Evolutionary conservation across 2,888 invertebrate genomes (phyloP), one percentile per base, ranked within the genome.

Genomic region (Cheilosia vernalis): DNA sequence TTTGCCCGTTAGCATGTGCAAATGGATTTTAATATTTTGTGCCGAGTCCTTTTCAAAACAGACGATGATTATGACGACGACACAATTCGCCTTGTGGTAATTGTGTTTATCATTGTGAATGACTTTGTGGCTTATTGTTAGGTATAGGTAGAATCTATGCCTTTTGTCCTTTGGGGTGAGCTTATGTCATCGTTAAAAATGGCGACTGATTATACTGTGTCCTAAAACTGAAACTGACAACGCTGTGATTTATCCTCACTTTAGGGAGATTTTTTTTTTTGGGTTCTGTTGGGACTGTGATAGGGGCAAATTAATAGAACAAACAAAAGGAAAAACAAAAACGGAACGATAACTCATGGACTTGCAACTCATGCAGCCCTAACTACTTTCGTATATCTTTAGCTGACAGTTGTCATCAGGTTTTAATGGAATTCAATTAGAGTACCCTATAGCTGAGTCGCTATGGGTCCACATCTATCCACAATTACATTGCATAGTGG

Each of bases 361-460:
- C 40, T 64, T 76, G 66, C 56, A 51, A 56, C 47, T 60, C 49
- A 7, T 51, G 27, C 51, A 17, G 21, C 17, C 15, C 2, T 33
- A 21, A 15, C 55, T 2, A 6, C 3, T 21, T 13, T 24, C 49
- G 19, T 30, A 27, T 51, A 67, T 73, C 53, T 37, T 47, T 37
- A 24, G 47, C 27, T 55, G 78, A 49, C 63, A 63, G 40, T 63
- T 63, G 61, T 56, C 63, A 47, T 63, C 47, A 51, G 56, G 40
- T 67, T 66, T 56, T 69, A 63, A 69, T 74, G 40, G 47, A 69
- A 81, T 74, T 81, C 67, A 74, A 74, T 80, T 80, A 69, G 66
- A 61, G 37, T 24, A 13, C n/a, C 51, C 30, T 15, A 27, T 27
- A 9, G 9, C 21, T 10, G 55, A 33, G 24, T 55, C 13, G 3